A percentile compares a stretch with the other conserved stretches of the same genome.
phyloP scores from a whole-genome alignment of 2,888 invertebrate genomes.

The Oegoconia quadripuncta region DNA sequence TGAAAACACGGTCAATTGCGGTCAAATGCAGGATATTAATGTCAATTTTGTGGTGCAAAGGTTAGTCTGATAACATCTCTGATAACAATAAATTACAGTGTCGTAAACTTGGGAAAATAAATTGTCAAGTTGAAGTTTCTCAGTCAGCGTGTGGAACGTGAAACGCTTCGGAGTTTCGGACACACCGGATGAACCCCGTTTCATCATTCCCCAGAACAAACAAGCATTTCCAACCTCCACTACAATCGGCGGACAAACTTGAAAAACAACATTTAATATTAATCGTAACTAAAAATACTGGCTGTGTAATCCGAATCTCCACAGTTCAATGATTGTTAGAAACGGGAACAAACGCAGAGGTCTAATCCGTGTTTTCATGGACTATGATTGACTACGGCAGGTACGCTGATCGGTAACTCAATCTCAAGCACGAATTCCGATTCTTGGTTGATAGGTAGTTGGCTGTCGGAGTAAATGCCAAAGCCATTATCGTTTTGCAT shows the following conservation, averaged over 20 bases:
- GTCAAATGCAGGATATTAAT: too few species aligned
- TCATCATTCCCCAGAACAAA: constrained; percentile 28
- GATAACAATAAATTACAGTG: too few species aligned
- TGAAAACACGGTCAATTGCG: not conserved
- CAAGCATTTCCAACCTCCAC: constrained; percentile 18
- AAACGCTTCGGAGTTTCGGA: constrained; percentile 27
- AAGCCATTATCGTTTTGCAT: constrained; percentile 49
- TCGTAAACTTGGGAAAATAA: too few species aligned
- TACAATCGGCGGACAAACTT: constrained; percentile 13
- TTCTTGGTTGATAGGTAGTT: constrained; percentile 35
- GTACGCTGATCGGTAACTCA: constrained; percentile 22
- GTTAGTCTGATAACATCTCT: too few species aligned
- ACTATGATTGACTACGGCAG: constrained; percentile 49
- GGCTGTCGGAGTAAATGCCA: constrained; percentile 42
- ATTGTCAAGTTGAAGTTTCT: too few species aligned
- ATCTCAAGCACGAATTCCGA: constrained; percentile 45
- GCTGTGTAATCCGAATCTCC: constrained; percentile 1
- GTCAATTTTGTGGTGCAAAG: too few species aligned
- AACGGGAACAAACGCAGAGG: constrained; percentile 19
- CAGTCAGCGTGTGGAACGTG: constrained; percentile 50
- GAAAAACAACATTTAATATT: not conserved
- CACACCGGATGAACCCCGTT: constrained; percentile 21
- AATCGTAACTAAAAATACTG: not conserved
- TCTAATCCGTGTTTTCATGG: constrained; percentile 53
- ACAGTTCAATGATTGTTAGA: not conserved